Base-by-base conservation (phyloP, 2,797 vertebrate genomes). In the Sciurus carolinensis region DNA sequence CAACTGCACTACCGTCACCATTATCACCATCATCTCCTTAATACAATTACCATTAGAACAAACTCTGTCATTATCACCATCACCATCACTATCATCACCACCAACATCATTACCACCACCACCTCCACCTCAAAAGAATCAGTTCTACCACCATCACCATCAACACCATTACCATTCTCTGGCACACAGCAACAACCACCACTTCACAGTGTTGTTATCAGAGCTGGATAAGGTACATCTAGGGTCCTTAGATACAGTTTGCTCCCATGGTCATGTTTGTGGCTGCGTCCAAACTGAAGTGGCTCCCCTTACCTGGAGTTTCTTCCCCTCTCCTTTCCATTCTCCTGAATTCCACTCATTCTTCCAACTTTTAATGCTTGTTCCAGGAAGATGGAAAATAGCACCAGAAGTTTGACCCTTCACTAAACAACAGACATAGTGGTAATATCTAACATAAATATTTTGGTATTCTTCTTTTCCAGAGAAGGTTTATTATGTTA, bases 1-100 rank as follows among this genome's bases (percentile, higher is more conserved):
- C 33, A 71, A 9, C n/a, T 18, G 5, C 5, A 15, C 24, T 4
- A n/a, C 0, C 39, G 57, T 10, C 39, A 26, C 1, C 33, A 36
- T 12, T 22, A 4, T 22, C 7, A 10, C 1, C 36, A 8, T n/a
- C n/a, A 22, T 17, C 71, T 30, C 13, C 3, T 33, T 30, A 33
- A 14, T 10, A 67, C 30, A 12, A 8, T 15, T 13, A 59, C 7
- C 42, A 75, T 17, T 17, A 77, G 10, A 47, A 77, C 17, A 30
- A 77, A 0, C 18, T 52, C n/a, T n/a, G 52, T 8, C 69, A 72
- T 5, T 3, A 42, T 18, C 52, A 54, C 18, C 54, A 57, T 7
- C 17, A 54, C 39, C 26, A 30, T 39, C 39, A 5, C 20, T 26
- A 75, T 4, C 12, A 77, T 5, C 75, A 22, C 18, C 8, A 77